A percentile compares a stretch with the other conserved stretches of the same genome.
Conservation (phyloP, 2,888 invertebrate species). For the Ceraclea dissimilis region DNA sequence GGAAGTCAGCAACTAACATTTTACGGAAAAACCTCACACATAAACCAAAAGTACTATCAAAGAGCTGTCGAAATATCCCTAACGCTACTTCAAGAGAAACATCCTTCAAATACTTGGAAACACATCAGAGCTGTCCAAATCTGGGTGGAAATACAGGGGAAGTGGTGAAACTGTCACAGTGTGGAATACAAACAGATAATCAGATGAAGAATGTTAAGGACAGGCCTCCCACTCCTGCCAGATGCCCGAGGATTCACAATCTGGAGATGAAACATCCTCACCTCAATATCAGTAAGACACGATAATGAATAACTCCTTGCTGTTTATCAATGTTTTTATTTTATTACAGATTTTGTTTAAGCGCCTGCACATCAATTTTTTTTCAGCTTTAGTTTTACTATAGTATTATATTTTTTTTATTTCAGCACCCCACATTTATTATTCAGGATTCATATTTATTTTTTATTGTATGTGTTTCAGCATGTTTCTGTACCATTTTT, state of each 20-base stretch:
- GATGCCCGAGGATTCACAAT: neutral
- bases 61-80: constrained; percentile 37
- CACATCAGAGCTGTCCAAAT: constrained; percentile 26
- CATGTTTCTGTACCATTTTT: too few species aligned
- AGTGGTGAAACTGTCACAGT: constrained; percentile 1
- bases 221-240: neutral
- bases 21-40: neutral
- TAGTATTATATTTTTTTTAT: too few species aligned
- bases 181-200: neutral
- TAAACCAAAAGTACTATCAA: constrained; percentile 21
- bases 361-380: neutral
- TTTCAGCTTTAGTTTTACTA: constrained; percentile 3
- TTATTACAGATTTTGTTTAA: neutral
- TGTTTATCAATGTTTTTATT: constrained; percentile 1
- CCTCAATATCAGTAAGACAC: constrained; percentile 23
- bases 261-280: constrained; percentile 12
- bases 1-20: constrained; percentile 25
- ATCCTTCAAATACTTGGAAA: neutral
- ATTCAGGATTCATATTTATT: too few species aligned
- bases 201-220: constrained; percentile 1
- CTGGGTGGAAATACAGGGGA: neutral
- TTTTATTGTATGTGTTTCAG: too few species aligned
- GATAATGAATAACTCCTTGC: neutral
- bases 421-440: too few species aligned
- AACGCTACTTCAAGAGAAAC: constrained; percentile 26